A percentile compares a stretch with the other conserved stretches of the same genome.
Conservation (phyloP, 2,888 invertebrate species). For the Chrysolina americana region DNA sequence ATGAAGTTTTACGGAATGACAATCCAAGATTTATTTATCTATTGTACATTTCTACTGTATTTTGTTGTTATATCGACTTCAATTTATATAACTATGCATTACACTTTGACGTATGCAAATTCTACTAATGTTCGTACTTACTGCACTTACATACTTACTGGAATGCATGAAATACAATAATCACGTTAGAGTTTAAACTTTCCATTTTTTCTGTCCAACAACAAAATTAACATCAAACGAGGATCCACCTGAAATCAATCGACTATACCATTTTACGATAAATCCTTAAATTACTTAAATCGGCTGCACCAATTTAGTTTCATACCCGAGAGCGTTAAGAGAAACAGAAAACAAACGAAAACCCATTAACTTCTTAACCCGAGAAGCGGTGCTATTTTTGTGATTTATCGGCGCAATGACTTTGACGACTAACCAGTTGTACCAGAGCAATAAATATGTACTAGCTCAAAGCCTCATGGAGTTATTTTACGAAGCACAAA, state of each 20-base stretch:
- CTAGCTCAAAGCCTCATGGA: constrained; percentile 28
- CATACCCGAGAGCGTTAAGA: constrained; percentile 15
- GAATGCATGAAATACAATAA: too few relatives aligned
- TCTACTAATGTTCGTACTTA: too few relatives aligned
- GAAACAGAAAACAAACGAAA: constrained; percentile 20
- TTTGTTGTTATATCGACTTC: too few relatives aligned
- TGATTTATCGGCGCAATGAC: constrained; percentile 39
- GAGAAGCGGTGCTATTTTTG: constrained; percentile 35
- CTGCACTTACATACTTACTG: too few relatives aligned
- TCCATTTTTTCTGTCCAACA: too few relatives aligned
- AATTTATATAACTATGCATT: too few relatives aligned
- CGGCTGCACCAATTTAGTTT: constrained; percentile 13
- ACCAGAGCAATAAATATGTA: constrained; percentile 30
- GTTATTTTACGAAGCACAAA: constrained; percentile 36
- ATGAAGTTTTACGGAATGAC: too few relatives aligned
- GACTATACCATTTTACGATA: not conserved
- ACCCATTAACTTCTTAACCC: constrained; percentile 30
- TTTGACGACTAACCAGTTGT: constrained; percentile 35
- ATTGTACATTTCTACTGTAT: too few relatives aligned
- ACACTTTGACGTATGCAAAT: too few relatives aligned
- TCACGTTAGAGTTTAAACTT: too few relatives aligned
- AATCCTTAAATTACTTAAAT: not conserved
- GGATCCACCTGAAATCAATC: not conserved
- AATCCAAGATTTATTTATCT: too few relatives aligned
- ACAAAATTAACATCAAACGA: not conserved